Evolutionary conservation across 2,797 vertebrate genomes (phyloP), one percentile per base, ranked within the genome.

Genomic region (Xyrichtys novacula): DNA sequence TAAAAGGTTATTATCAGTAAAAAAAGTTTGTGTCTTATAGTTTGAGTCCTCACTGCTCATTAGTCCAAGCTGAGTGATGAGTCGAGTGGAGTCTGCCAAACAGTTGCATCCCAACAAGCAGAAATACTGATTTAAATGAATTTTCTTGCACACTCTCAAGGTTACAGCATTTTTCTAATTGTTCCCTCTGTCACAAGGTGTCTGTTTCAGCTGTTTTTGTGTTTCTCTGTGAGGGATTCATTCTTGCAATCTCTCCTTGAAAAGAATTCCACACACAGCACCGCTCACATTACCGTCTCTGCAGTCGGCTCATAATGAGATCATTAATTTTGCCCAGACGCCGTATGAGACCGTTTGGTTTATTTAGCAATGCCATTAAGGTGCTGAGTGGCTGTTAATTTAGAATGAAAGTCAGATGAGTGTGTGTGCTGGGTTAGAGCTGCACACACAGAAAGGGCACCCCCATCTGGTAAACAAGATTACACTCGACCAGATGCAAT

Each of bases 361-460:
- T 81, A 79, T 84, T 76, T 71, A 65, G 68, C 46, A 15, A 20
- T 46, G 61, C 63, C 67, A 83, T 84, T 83, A 83, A 71, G 53
- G 28, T 26, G n/a, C n/a, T 52, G 71, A 81, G 63, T 65, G 56
- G 16, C 16, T 74, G 69, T 80, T 87, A 54, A 79, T 80, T 71
- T 55, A 53, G 61, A 50, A 17, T 36, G 57, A 52, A 50, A 70
- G 80, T 76, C 59, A 53, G 32, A 52, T 44, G 48, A 62, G 66
- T 12, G 32, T 44, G 57, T 78, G 73, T 56, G 65, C 11, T 38
- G n/a, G 47, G 54, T 58, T 39, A 59, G 2, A n/a, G 47, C 36
- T 65, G 46, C 44, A 59, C 42, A 66, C 71, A 62, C 64, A 65
- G 38, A 19, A 1, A 60, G 69, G 44, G 26, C 64, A 62, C 23